Evolutionary conservation across 37 sponge, comb jelly and placozoan genomes (phyloP).

Genomic region (Eunapius fragilis): DNA sequence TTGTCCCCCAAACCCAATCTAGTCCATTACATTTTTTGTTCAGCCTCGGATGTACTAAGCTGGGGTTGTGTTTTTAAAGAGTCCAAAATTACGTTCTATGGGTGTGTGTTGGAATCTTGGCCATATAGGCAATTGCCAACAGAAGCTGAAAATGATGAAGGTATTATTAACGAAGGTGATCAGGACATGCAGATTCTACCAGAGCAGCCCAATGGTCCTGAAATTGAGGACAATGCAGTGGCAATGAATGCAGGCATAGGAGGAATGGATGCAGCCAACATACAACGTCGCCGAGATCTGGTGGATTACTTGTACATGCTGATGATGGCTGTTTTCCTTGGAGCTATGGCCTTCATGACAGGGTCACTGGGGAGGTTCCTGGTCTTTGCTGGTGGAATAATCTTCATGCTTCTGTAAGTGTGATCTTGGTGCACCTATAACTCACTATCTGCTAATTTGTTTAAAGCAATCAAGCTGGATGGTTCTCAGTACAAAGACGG

Average conservation of each 20-base stretch:
- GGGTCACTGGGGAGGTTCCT: conserved; percentile 64
- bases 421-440: not conserved
- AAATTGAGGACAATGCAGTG: conserved; percentile 1
- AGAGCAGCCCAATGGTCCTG: not conserved
- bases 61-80: not conserved
- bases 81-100: too few relatives aligned
- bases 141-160: not conserved
- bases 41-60: too few relatives aligned
- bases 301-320: conserved; percentile 76
- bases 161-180: not conserved
- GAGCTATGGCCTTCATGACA: conserved; percentile 64
- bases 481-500: conserved; percentile 63
- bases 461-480: conserved; percentile 79
- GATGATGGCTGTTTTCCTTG: conserved; percentile 55
- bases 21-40: too few relatives aligned
- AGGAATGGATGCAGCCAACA: conserved; percentile 2
- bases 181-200: not conserved
- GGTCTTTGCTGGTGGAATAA: conserved; percentile 57
- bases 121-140: not conserved
- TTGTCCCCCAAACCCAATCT: too few relatives aligned
- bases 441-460: not conserved
- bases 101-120: not conserved
- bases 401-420: conserved; percentile 78
- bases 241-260: conserved; percentile 46
- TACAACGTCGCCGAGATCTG: conserved; percentile 32